These are phyloP conservation scores for Tetragnatha montana DNA, from an alignment of 2,888 invertebrate genomes.

Conservation along the genomic window DNA sequence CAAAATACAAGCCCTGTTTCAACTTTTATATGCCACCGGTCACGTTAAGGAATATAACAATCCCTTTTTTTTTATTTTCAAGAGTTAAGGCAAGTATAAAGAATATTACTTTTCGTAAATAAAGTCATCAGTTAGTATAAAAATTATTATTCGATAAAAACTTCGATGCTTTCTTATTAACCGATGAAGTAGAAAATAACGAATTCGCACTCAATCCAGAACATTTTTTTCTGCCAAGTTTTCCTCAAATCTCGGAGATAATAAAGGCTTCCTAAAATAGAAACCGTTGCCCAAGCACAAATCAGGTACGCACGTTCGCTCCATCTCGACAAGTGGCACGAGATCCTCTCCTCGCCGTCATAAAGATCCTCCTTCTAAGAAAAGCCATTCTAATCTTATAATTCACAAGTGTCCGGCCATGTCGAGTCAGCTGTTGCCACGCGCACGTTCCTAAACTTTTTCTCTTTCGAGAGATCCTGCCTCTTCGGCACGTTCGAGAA, in stretches of 20 bases:
- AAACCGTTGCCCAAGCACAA: neutral
- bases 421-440: conserved; percentile 12
- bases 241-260: neutral
- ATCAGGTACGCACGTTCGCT: conserved; percentile 14
- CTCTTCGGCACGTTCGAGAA: neutral
- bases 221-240: neutral
- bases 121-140: no score
- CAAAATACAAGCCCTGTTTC: no score
- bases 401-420: neutral
- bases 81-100: no score
- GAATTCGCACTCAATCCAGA: neutral
- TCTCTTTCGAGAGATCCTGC: neutral
- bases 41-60: no score
- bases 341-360: neutral
- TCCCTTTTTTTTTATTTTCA: no score
- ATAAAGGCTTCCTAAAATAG: neutral
- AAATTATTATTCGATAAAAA: no score
- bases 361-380: neutral
- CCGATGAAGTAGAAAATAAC: neutral
- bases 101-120: no score
- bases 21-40: no score
- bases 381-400: neutral
- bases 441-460: neutral
- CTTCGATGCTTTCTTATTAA: neutral
- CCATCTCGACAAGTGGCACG: conserved; percentile 11